Base-by-base conservation (phyloP, 1,140 invertebrate species). In the Lineus longissimus region DNA sequence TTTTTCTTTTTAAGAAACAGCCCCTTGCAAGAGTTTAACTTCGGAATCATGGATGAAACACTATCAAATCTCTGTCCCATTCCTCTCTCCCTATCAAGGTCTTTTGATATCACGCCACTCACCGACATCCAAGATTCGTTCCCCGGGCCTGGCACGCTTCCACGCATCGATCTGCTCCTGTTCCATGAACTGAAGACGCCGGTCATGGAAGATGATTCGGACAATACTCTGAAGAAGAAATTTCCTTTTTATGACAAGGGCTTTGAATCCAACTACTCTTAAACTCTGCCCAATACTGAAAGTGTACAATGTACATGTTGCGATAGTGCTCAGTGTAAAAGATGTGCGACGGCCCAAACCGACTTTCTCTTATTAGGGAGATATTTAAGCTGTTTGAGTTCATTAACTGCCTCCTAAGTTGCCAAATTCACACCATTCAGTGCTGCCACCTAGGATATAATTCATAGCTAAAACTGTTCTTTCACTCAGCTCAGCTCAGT, bases 181-280 rank as follows among this genome's bases (percentile, higher is more conserved):
- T 82, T 97, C 95, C 81, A 92, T 94, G 78, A 93, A 97, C 77
- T 98, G 94, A 40, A 97, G 82, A n/a, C 94, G 86, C 57, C 95
- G 86, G 79, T 98, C 95, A 82, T 98, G 95, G 82, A 98, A 97
- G 73, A 92, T 94, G 30, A 98, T 91, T 67, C 91, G 87, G 61
- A 97, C 89, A 2, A 93, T 86, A 68, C 91, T 93, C 90, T 93
- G 83, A 59, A 86, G 87, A 76, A 81, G 67, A 25, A 64, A 70
- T 43, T 43, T 43, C 40, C 15, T 57, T 43, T 43, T 43, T 43
- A 13, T 19, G 11, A 13, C 11, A 43, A 43, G n/a, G n/a, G n/a
- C n/a, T n/a, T n/a, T 36, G 15, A 36, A 36, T 36, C 33, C 33
- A 36, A n/a, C n/a, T 15, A 36, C 33, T 4, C 15, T 36, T 36